These are phyloP conservation scores for Tetramorium simillimum DNA, from an alignment of 1,140 invertebrate species.

Conservation along the genomic window DNA sequence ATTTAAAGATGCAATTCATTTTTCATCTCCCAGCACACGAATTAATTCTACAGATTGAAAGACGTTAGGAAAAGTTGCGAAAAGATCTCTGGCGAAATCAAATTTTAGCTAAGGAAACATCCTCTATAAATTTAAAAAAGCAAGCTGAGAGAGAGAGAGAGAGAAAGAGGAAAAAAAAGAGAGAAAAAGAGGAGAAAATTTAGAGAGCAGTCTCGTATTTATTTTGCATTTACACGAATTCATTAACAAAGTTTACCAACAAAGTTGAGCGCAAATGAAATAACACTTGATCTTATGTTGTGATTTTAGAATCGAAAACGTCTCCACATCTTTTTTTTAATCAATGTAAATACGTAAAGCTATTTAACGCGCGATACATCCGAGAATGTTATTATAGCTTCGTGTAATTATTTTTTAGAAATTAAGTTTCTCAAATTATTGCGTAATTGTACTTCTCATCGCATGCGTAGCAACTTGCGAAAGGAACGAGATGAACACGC, in stretches of 20 bases:
- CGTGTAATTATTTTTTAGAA: background rate
- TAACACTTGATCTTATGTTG: background rate
- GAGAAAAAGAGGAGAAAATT: background rate
- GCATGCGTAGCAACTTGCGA: background rate
- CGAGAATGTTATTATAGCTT: background rate
- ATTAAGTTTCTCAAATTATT: background rate
- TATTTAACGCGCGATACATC: background rate
- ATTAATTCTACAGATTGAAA: conserved; percentile 9
- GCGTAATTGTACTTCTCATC: background rate
- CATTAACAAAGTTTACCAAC: background rate
- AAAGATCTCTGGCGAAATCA: background rate
- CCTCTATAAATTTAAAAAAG: conserved; percentile 35
- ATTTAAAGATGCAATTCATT: conserved; percentile 5
- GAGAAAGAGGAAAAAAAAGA: background rate
- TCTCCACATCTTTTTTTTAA: conserved; percentile 7
- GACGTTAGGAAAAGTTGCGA: background rate
- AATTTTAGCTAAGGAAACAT: conserved; percentile 11
- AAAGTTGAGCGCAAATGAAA: conserved; percentile 13
- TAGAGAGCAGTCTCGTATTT: conserved; percentile 11
- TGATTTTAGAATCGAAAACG: background rate
- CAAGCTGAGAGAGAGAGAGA: background rate
- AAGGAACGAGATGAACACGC: background rate
- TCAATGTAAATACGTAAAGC: background rate
- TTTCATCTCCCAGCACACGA: background rate
- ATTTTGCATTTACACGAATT: conserved; percentile 34